Evolutionary conservation across 2,797 vertebrate genomes (phyloP).

Genomic region (Pangasius macronema): DNA sequence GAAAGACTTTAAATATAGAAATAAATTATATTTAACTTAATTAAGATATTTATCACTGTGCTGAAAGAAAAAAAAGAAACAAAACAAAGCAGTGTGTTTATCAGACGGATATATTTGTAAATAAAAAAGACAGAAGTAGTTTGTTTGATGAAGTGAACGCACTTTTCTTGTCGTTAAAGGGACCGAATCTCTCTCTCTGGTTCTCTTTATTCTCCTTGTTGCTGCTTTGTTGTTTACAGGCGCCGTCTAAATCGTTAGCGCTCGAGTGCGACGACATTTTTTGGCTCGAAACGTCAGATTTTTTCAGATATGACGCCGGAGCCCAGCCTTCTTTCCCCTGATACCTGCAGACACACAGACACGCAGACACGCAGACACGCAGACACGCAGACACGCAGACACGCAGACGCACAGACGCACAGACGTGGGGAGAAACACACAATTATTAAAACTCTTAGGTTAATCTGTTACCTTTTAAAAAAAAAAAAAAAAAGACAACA

Average conservation of each 20-base stretch:
- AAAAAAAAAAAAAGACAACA: neutral
- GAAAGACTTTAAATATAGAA: neutral
- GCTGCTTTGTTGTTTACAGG: conserved; percentile 78
- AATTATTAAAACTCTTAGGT: too few species aligned
- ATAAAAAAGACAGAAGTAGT: neutral
- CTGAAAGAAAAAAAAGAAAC: neutral
- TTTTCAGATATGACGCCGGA: conserved; percentile 95
- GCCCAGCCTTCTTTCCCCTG: conserved; percentile 97
- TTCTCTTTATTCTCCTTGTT: conserved; percentile 74
- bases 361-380: too few species aligned
- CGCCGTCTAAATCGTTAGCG: conserved; percentile 85
- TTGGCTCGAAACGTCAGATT: conserved; percentile 79
- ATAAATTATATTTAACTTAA: neutral
- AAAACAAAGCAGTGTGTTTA: neutral
- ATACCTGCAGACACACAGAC: conserved; percentile 75
- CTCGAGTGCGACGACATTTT: conserved; percentile 83
- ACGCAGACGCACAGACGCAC: too few species aligned
- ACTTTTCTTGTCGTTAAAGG: conserved; percentile 74
- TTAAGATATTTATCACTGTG: neutral
- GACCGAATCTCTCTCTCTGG: conserved; percentile 79
- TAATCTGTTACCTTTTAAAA: too few species aligned
- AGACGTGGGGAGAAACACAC: too few species aligned
- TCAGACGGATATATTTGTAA: too few species aligned
- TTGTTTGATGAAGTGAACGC: neutral
- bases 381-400: too few species aligned